These are phyloP conservation scores for Connochaetes taurinus DNA, from an alignment of 2,113 vertebrate species.

Conservation along the genomic window DNA sequence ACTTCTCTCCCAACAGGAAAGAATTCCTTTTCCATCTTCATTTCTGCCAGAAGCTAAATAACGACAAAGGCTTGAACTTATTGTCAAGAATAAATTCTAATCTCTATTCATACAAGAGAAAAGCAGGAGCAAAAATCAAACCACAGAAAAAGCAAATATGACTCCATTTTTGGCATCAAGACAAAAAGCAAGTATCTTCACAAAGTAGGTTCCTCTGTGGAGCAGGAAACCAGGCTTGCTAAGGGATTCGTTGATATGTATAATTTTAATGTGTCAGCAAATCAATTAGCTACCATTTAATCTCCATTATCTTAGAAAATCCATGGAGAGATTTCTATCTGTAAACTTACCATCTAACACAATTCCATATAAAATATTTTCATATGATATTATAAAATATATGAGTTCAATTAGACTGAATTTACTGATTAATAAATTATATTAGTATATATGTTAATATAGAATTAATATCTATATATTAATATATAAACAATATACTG, in stretches of 20 bases:
- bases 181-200: neutral
- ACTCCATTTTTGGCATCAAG: neutral
- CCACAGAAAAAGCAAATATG: neutral
- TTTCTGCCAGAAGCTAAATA: constrained; percentile 86
- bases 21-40: constrained; percentile 85
- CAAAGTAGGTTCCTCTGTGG: neutral
- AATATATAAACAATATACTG: no score
- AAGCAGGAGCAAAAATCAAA: neutral
- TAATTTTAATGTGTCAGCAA: neutral
- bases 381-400: neutral
- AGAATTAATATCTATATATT: no score
- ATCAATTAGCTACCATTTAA: neutral
- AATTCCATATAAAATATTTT: constrained; percentile 75
- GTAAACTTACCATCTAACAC: constrained; percentile 87
- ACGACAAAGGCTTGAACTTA: constrained; percentile 39
- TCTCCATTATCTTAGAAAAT: constrained; percentile 28
- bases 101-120: neutral
- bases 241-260: neutral
- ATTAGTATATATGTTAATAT: no score
- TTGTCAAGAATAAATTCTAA: neutral
- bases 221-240: neutral
- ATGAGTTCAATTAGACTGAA: neutral
- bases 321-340: neutral
- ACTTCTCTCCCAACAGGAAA: constrained; percentile 93
- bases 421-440: neutral